A percentile compares a stretch with the other conserved stretches of the same genome.
Evolutionary conservation across 2,113 vertebrate species (phyloP).

Genomic region (Amblyornis subalaris): DNA sequence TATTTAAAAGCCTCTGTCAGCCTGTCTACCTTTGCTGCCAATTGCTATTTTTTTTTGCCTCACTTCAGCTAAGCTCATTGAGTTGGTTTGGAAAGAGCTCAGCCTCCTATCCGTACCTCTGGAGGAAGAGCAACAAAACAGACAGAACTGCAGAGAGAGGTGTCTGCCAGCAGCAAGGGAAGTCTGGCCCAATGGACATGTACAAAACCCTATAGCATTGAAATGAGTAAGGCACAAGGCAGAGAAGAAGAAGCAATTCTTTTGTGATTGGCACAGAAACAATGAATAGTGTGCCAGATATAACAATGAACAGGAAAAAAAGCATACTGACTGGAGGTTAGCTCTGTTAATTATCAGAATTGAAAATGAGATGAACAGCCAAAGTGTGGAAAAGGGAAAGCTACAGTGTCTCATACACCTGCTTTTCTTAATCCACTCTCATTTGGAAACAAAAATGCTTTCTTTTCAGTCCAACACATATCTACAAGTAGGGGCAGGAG

Average conservation of each 20-base stretch:
- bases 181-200: background rate
- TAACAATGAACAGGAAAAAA: background rate
- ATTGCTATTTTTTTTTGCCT: background rate
- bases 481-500: background rate
- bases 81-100: constrained; percentile 19
- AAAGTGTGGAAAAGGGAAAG: background rate
- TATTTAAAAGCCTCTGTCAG: constrained; percentile 15
- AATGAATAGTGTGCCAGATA: background rate
- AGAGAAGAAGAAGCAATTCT: constrained; percentile 8
- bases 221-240: background rate
- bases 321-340: background rate
- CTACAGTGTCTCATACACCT: background rate
- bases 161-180: background rate
- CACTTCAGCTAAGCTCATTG: background rate
- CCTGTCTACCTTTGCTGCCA: constrained; percentile 11
- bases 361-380: background rate
- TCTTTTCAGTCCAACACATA: background rate
- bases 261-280: background rate
- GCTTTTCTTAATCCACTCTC: background rate
- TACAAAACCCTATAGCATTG: background rate
- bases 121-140: background rate
- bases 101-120: background rate
- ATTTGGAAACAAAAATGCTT: background rate
- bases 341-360: constrained; percentile 4
- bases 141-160: background rate